These are phyloP conservation scores for Coelopa pilipes DNA, from an alignment of 2,888 invertebrate genomes.

Conservation along the genomic window DNA sequence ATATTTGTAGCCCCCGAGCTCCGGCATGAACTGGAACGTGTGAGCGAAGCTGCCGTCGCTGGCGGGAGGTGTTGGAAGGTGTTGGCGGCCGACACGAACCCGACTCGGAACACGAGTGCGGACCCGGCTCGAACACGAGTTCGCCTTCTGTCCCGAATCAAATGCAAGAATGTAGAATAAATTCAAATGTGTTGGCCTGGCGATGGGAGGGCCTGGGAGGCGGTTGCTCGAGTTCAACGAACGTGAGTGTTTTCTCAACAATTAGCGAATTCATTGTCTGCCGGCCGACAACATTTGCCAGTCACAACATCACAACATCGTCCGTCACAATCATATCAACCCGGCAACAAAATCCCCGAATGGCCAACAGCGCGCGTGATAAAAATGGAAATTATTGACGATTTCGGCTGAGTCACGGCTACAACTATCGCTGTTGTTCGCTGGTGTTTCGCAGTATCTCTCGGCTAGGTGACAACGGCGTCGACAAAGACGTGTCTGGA, in stretches of 20 bases:
- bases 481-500: too few relatives aligned
- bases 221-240: constrained; percentile 18
- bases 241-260: constrained; percentile 22
- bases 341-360: too few relatives aligned
- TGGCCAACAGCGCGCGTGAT: not conserved
- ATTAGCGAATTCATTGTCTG: constrained; percentile 20
- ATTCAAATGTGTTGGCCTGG: constrained; percentile 2
- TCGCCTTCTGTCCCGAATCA: not conserved
- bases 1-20: not conserved
- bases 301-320: not conserved
- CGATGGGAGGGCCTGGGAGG: not conserved
- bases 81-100: not conserved
- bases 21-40: constrained; percentile 1
- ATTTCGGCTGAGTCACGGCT: too few relatives aligned
- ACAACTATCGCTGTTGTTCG: too few relatives aligned
- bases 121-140: too few relatives aligned
- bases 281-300: not conserved
- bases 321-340: not conserved
- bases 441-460: too few relatives aligned
- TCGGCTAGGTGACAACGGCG: too few relatives aligned
- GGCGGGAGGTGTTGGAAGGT: not conserved
- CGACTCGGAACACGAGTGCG: not conserved
- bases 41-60: not conserved
- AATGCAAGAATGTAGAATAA: not conserved
- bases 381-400: not conserved